Evolutionary conservation across 2,888 invertebrate species (phyloP).

Genomic region (Scaptomyza polygonia): DNA sequence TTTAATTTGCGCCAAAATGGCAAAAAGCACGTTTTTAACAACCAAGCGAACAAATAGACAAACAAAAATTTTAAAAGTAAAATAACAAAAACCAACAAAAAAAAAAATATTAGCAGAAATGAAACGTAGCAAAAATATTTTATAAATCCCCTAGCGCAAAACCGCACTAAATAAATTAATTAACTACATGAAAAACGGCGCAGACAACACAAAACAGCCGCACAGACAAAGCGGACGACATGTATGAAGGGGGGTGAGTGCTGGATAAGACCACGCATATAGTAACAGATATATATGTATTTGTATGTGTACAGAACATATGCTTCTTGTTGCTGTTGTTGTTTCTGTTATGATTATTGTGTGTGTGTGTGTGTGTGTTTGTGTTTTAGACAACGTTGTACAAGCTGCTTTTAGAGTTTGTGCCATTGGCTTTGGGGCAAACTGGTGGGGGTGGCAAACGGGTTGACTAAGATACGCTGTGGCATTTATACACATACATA

Average conservation of each 20-base stretch:
- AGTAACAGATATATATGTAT: conserved; percentile 31
- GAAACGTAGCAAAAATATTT: conserved; percentile 56
- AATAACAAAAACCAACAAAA: conserved; percentile 9
- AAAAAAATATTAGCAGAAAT: conserved; percentile 24
- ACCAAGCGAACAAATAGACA: conserved; percentile 27
- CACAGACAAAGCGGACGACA: conserved; percentile 40
- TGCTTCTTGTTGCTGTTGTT: conserved; percentile 15
- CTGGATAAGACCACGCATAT: conserved; percentile 46
- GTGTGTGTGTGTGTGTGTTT: conserved; percentile 25
- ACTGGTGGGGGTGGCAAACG: conserved; percentile 32
- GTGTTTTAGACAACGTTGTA: conserved; percentile 46
- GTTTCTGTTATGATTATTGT: conserved; percentile 2
- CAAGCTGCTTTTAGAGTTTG: conserved; percentile 57
- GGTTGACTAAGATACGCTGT: conserved; percentile 10
- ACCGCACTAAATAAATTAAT: conserved; percentile 81
- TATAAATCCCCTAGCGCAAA: conserved; percentile 74
- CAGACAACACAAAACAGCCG: conserved; percentile 45
- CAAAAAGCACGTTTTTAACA: conserved; percentile 35
- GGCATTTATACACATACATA: conserved; percentile 19
- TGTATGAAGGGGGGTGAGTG: conserved; percentile 27
- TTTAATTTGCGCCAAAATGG: conserved; percentile 43
- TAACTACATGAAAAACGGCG: conserved; percentile 75
- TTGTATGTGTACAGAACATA: conserved; percentile 1
- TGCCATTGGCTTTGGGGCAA: conserved; percentile 49
- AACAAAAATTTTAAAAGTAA: conserved; percentile 17